These are phyloP conservation scores for Odontocolon sp. DNA, from an alignment of 2,888 invertebrate species.

Conservation along the genomic window DNA sequence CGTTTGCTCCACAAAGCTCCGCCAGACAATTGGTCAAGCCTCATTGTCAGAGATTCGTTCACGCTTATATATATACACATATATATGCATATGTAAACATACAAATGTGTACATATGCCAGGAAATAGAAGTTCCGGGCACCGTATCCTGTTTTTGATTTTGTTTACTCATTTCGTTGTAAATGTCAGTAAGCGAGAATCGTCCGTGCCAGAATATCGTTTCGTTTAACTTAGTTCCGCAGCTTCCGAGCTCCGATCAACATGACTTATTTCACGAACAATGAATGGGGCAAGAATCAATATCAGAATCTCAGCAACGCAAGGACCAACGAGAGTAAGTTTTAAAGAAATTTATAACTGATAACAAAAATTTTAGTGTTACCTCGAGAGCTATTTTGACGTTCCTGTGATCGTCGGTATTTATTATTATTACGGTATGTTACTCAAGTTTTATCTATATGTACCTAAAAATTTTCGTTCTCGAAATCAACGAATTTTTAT, in stretches of 20 bases:
- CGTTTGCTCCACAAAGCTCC: no score
- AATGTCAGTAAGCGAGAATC: not conserved
- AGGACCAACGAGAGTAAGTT: constrained; percentile 55
- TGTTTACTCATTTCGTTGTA: constrained; percentile 21
- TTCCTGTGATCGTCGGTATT: not conserved
- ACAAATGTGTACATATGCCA: not conserved
- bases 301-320: constrained; percentile 63
- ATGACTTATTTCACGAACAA: constrained; percentile 69
- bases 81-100: no score
- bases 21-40: no score
- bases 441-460: not conserved
- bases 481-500: not conserved
- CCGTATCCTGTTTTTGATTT: constrained; percentile 1
- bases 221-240: not conserved
- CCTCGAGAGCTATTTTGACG: not conserved
- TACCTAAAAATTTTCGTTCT: not conserved
- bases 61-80: no score
- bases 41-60: no score
- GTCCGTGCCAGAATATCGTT: not conserved
- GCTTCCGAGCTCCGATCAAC: not conserved
- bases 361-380: not conserved
- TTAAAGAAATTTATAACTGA: not conserved
- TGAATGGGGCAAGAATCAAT: constrained; percentile 66
- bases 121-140: not conserved
- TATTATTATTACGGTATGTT: not conserved